Evolutionary conservation across 2,888 invertebrate genomes (phyloP), one percentile per base, ranked within the genome.

Genomic region (Apamea crenata): DNA sequence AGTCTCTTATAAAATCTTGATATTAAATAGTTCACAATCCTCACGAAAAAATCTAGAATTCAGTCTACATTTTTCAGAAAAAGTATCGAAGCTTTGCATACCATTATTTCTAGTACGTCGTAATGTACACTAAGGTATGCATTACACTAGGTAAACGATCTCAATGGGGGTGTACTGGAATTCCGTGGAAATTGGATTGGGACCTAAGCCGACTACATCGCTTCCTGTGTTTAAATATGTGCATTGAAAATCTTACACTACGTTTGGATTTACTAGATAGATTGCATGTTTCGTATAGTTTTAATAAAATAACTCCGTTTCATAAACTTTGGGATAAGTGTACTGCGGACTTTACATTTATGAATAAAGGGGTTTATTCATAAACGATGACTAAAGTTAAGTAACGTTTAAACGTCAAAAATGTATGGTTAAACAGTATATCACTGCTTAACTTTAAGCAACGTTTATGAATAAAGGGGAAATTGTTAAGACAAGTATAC

Each of bases 161-260:
- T 82, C 82, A 86, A 80, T 75, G 73, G 63, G 86, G 83, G 84
- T 81, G 80, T 80, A 77, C 78, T 82, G 85, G 84, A 82, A 86
- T 85, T 81, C 81, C 77, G 86, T 76, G 86, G 88, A 89, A 91
- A 92, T 92, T 92, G 92, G 85, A 90, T 88, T 88, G 91, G 91
- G 92, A 91, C 88, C 83, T 90, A 87, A 88, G 85, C 84, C 84
- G 88, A 84, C 85, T 79, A 69, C 69, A 70, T 68, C 66, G 77
- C 50, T 77, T 80, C 69, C 78, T 68, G 56, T 59, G 75, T 87
- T 88, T 81, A 77, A 78, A 77, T 82, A 80, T 83, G 69, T 76
- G 78, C 74, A 81, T 83, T 78, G 66, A 76, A 80, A 77, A 79
- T 77, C 56, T 75, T 81, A 40, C 68, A 63, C 59, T 59, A 47